Percentiles rank a stretch among this genome's conserved stretches.
These are phyloP conservation scores for Albula goreensis DNA, from an alignment of 2,113 vertebrate species.

Conservation along the genomic window DNA sequence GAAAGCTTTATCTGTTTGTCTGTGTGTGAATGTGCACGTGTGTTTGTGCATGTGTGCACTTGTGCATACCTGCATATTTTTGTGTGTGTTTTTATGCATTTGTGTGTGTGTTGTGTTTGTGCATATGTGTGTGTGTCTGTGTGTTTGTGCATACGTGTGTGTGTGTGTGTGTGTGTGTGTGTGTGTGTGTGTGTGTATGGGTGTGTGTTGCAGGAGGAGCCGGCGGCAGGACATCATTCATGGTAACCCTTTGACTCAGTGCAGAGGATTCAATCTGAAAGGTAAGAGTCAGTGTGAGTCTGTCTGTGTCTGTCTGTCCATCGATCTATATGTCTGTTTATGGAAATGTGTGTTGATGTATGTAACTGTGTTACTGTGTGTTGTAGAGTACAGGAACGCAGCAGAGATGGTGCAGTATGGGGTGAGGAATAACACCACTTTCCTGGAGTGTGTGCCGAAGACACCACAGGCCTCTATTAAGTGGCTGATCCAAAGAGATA, in stretches of 20 bases:
- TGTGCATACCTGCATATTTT: slow-evolving; percentile 10
- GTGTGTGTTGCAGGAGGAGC: slow-evolving; percentile 77
- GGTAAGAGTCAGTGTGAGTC: slow-evolving; percentile 69
- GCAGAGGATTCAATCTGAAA: slow-evolving; percentile 96
- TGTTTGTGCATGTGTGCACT: slow-evolving; percentile 16
- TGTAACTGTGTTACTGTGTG: background rate
- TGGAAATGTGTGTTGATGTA: background rate
- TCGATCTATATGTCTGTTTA: background rate
- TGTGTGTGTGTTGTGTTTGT: background rate
- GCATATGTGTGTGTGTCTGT: slow-evolving; percentile 12
- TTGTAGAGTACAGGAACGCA: slow-evolving; percentile 90
- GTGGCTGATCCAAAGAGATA: slow-evolving; percentile 93
- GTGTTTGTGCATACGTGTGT: slow-evolving; percentile 18
- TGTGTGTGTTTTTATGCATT: background rate
- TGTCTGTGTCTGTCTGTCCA: slow-evolving; percentile 17
- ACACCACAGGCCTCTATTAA: slow-evolving; percentile 90
- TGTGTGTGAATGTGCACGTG: no score
- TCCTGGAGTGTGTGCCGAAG: slow-evolving; percentile 91
- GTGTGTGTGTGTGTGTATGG: slow-evolving; percentile 4
- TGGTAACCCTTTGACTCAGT: slow-evolving; percentile 94
- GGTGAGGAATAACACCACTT: slow-evolving; percentile 95
- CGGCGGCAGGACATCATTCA: slow-evolving; percentile 94
- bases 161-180: background rate
- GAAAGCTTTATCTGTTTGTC: background rate
- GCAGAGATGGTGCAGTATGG: slow-evolving; percentile 91